These are phyloP conservation scores for Poecilia latipinna DNA, from an alignment of 2,113 vertebrate species.

Conservation along the genomic window DNA sequence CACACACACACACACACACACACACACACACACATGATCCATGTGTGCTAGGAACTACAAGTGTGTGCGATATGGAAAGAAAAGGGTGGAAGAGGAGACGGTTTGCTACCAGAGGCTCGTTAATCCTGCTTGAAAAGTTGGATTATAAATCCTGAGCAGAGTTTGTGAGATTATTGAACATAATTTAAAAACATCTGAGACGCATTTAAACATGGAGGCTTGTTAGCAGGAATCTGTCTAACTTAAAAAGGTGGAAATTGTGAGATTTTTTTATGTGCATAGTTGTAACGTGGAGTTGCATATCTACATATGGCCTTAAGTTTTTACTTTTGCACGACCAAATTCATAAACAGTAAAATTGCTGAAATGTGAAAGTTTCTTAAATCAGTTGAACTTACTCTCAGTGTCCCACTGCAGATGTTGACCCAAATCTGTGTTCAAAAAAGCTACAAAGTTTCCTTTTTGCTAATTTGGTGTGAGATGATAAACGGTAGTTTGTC, in stretches of 20 bases:
- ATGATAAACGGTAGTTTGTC: neutral
- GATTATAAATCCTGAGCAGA: slow-evolving; percentile 9
- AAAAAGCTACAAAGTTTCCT: neutral
- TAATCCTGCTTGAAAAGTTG: slow-evolving; percentile 33
- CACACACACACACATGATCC: neutral
- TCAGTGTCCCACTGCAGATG: neutral
- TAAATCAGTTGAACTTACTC: neutral
- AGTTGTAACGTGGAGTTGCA: neutral
- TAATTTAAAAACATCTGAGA: slow-evolving; percentile 5
- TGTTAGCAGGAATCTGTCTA: accelerated
- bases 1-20: neutral
- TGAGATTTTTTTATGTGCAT: neutral
- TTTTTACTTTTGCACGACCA: too few species aligned
- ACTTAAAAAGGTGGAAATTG: neutral
- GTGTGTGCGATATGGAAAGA: neutral
- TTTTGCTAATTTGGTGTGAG: neutral
- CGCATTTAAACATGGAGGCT: neutral
- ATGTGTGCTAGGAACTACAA: slow-evolving; percentile 10
- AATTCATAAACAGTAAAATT: neutral
- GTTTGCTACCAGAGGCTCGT: neutral
- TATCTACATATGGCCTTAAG: neutral
- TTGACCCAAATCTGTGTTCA: neutral
- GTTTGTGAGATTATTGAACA: slow-evolving; percentile 1
- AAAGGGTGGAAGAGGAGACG: slow-evolving; percentile 1
- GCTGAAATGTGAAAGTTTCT: neutral